Evolutionary conservation across 2,797 vertebrate species (phyloP), one percentile per base, ranked within the genome.

Genomic region (Pantherophis alleghaniensis): DNA sequence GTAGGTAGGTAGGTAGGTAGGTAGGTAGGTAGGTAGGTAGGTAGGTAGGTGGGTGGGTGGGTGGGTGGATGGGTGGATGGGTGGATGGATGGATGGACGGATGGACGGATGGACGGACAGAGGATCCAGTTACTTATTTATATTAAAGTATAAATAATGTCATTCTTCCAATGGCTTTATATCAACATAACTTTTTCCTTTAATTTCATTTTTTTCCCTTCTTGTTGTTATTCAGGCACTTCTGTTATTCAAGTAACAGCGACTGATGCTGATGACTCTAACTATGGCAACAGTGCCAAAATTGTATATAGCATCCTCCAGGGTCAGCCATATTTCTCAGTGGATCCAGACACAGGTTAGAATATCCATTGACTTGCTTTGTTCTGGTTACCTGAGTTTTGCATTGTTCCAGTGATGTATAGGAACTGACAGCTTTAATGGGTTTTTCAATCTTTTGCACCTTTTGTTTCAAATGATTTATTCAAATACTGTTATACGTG

Each of bases 271-370:
- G 99, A 99, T 92, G 99, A 99, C 94, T 98, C 98, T 95, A 98
- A 98, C 22, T 99, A 99, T 0, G 99, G 99, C 95, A 99, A 99
- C 96, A 99, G 99, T 91, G 99, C 99, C 95, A 99, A 98, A 96
- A 98, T 99, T 22, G 99, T 99, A 5, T 99, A 99, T 89, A 99
- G 99, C 96, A 99, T 99, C 63, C 97, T 99, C 24, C 99, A 99
- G 95, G 99, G 99, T 93, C 99, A 99, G 57, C 99, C 99, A 0
- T 99, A 99, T 93, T 99, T 99, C 97, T 99, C 99, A 55, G 98
- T 99, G 96, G 99, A 99, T 94, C 99, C 99, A 53, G 99, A 99
- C 94, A 99, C 98, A 93, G 99, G 99, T 99, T 95, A 97, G 97
- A 26, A 61, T 51, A 0, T 69, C 20, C 42, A 51, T 86, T 28